These are phyloP conservation scores for Condylostylus longicornis DNA, from an alignment of 1,140 invertebrate species.

Conservation along the genomic window DNA sequence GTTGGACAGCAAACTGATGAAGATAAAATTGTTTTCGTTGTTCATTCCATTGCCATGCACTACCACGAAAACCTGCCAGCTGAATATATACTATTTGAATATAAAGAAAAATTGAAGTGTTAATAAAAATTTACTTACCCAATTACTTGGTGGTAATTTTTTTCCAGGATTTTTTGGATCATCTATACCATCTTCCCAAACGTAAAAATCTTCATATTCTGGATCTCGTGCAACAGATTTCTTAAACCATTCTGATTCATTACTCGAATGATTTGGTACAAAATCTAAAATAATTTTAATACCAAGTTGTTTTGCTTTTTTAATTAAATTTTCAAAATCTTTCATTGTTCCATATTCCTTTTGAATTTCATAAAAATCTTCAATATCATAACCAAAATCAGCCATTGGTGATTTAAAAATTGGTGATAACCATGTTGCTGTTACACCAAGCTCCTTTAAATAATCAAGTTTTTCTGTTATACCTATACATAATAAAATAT, in stretches of 20 bases:
- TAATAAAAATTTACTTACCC: constrained; percentile 30
- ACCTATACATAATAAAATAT: too few species aligned
- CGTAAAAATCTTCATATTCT: constrained; percentile 49
- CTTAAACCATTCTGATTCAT: constrained; percentile 53
- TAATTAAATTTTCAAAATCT: constrained; percentile 47
- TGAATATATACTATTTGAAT: neutral
- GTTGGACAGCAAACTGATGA: constrained; percentile 46
- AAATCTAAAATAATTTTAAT: constrained; percentile 46
- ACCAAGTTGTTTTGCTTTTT: constrained; percentile 35
- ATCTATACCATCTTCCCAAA: constrained; percentile 42
- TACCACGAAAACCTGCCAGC: constrained; percentile 35
- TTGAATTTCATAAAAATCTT: constrained; percentile 51
- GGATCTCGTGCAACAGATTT: constrained; percentile 34
- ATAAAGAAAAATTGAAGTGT: neutral
- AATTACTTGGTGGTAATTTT: constrained; percentile 35
- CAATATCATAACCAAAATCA: constrained; percentile 54
- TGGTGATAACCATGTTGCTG: constrained; percentile 47
- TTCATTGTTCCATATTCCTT: constrained; percentile 50
- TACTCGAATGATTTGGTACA: constrained; percentile 57
- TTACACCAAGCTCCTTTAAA: constrained; percentile 33
- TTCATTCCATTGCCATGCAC: constrained; percentile 50
- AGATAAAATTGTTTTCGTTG: constrained; percentile 50
- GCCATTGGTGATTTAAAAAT: constrained; percentile 46
- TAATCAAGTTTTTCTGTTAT: constrained; percentile 32
- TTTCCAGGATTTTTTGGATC: constrained; percentile 8